Percentiles rank a stretch among this genome's conserved stretches.
These are phyloP conservation scores for Ellobius talpinus DNA, from an alignment of 2,113 vertebrate species.

Conservation along the genomic window DNA sequence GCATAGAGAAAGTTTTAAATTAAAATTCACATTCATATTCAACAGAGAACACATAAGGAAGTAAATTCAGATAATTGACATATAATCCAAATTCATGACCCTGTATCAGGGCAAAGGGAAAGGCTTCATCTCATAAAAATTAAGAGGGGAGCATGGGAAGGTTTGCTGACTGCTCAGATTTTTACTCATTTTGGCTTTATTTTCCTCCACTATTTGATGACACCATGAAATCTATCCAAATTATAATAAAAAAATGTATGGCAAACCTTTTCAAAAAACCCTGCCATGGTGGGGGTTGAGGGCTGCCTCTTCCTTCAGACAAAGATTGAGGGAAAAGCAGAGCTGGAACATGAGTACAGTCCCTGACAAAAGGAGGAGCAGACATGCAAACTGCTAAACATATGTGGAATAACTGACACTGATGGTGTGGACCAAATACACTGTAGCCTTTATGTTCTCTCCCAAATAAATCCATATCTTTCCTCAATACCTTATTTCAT, in stretches of 20 bases:
- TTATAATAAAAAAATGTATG: constrained; percentile 33
- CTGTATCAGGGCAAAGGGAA: constrained; percentile 75
- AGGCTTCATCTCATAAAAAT: constrained; percentile 82
- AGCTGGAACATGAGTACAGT: neutral
- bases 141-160: constrained; percentile 72
- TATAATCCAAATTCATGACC: constrained; percentile 86
- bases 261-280: neutral
- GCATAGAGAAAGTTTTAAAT: constrained; percentile 80
- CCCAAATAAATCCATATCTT: neutral
- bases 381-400: neutral
- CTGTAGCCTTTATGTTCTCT: neutral
- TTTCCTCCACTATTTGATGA: constrained; percentile 33
- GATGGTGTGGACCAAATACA: neutral
- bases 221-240: constrained; percentile 53
- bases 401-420: neutral
- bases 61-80: constrained; percentile 87
- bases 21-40: constrained; percentile 85
- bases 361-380: neutral
- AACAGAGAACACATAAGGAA: constrained; percentile 78
- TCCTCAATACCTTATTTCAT: neutral
- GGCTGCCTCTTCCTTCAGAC: neutral
- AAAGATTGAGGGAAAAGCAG: neutral
- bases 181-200: constrained; percentile 62
- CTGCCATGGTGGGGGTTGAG: neutral
- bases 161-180: constrained; percentile 73